Evolutionary conservation across 23 tunicate genomes (phyloP), one percentile per base, ranked within the genome.

Genomic region (Diplosoma virens): DNA sequence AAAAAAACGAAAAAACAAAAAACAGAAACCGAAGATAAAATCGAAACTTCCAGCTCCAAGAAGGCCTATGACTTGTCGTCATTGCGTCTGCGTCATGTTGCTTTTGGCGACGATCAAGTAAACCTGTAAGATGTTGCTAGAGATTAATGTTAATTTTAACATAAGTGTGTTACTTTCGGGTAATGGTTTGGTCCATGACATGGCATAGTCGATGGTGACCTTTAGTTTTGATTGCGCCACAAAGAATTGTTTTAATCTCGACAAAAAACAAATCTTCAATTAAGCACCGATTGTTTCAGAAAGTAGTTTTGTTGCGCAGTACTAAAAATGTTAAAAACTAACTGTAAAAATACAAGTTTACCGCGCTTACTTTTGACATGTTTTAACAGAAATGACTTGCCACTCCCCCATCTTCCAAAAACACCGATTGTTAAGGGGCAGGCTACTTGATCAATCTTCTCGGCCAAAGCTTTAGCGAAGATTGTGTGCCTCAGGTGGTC

Each of bases 351-450:
- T n/a, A n/a, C n/a, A n/a, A n/a, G n/a, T n/a, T n/a, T n/a, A n/a
- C 14, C 50, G 50, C 14, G 50, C 75, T 77, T 68, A 84, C 82
- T 69, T 66, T 46, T 65, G 17, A 90, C 79, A 46, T 84, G 86
- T 24, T 75, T 79, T 0, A 90, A 75, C 24, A 90, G 79, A 41
- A 90, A 90, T 24, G 97, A 79, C 54, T 90, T 90, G 33, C 97
- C 97, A 69, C 90, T 90, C 41, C 97, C 97, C 97, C 97, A 90
- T 69, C 81, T 66, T 58, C 86, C 97, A 32, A 83, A 84, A 3
- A 90, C 29, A 2, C 97, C 97, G 66, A 90, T 84, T 1, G 97
- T 90, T 0, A 90, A 74, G 2, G 97, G 97, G 4, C 90, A 79
- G 16, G 53, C 65, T 9, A 90, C 97, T 31, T 71, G 77, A n/a